Base-by-base conservation (phyloP, 1,140 invertebrate genomes). In the Drosophila eugracilis region DNA sequence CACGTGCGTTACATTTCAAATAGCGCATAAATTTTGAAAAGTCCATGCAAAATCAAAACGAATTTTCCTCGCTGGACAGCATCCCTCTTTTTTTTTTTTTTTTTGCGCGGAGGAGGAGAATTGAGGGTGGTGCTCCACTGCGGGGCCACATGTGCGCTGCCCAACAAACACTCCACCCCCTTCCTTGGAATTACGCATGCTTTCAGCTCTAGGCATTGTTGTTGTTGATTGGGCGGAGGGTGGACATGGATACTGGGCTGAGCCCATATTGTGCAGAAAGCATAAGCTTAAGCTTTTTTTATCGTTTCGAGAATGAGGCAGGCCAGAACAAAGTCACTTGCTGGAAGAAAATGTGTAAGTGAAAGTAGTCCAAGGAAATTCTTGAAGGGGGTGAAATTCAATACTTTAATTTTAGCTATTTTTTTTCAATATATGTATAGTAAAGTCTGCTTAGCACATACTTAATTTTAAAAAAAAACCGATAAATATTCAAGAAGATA, bases 201-300 rank as follows among this genome's bases (percentile, higher is more conserved):
- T 59, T 77, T 86, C 69, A 54, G 57, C 73, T 67, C 67, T 86
- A 66, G 77, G 75, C 67, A 66, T 70, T 86, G 53, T 69, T 83
- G 69, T 53, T 76, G 67, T 47, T 67, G 30, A 28, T 37, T 24
- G 34, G 50, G 32, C 50, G 47, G 26, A 50, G 37, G 74, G 12
- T 58, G 14, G 19, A n/a, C n/a, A n/a, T 21, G 12, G 14, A 6
- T 30, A 28, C 12, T 6, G 44, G 22, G 44, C 57, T 47, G 42
- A 54, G 77, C 74, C 80, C 86, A 71, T 78, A 86, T 75, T 86
- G 83, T 86, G 83, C 74, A 76, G 74, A 86, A 83, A 86, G 83
- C 83, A 71, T 88, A 86, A 86, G 81, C 80, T 73, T 86, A 86
- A 85, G 81, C 81, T 85, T 85, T 85, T 85, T 85, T 85, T 85